Base-by-base conservation (phyloP, 2,113 vertebrate genomes). In the Megalops atlanticus region DNA sequence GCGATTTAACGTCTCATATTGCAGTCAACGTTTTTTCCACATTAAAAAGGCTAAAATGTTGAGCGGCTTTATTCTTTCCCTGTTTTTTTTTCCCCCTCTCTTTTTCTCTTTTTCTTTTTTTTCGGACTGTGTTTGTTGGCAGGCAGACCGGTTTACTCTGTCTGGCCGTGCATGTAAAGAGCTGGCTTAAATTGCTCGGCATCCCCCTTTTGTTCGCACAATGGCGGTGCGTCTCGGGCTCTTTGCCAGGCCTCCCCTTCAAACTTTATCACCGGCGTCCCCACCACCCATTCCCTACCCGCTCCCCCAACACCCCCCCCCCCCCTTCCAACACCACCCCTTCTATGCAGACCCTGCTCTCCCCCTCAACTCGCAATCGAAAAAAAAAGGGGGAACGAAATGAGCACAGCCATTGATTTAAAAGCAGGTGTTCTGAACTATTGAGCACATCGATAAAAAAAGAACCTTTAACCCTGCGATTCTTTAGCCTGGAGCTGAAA, bases 161-260 rank as follows among this genome's bases (percentile, higher is more conserved):
- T 77, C 75, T 80, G 80, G 76, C 78, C 83, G 77, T 87, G 86
- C 86, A 87, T 88, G 79, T 81, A 40, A 81, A 76, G 58, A 68
- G 74, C 52, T 40, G 41, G 35, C 74, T 81, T 74, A 77, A 64
- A 75, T 69, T 81, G 40, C 16, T 12, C 54, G 16, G 54, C 52
- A 31, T 35, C 35, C 40, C 38, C 41, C 77, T 83, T 84, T 82
- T 84, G 31, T 82, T 68, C 73, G 82, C 69, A 85, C 78, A 86
- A 85, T 88, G 64, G 76, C 68, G 71, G 72, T 72, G 39, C 4
- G 74, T 45, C 76, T 77, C n/a, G 80, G 84, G 82, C 76, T 36
- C 52, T 45, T 70, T 33, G 77, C 87, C 87, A 88, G 70, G 24
- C 27, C 12, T 16, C 12, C 76, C 72, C n/a, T 75, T 45, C 72